These are phyloP conservation scores for Sebastes nivosus DNA, from an alignment of 2,797 vertebrate species.

Conservation along the genomic window DNA sequence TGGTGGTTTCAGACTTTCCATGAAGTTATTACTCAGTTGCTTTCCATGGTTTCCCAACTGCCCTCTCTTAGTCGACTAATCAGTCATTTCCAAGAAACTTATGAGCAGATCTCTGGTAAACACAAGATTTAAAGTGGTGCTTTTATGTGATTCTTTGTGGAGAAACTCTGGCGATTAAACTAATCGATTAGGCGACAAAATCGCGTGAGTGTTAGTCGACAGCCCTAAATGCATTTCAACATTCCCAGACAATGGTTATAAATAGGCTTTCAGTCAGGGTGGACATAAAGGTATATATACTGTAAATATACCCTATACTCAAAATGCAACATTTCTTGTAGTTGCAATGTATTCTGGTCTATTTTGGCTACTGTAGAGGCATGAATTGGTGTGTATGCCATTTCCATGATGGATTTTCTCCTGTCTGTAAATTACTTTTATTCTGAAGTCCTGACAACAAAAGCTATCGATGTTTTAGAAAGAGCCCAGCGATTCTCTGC, in stretches of 20 bases:
- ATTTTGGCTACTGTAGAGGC: background rate
- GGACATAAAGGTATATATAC: background rate
- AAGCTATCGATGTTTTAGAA: conserved; percentile 4
- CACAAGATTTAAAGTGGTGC: too few relatives aligned
- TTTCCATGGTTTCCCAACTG: background rate
- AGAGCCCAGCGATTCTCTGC: background rate
- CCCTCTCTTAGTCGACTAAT: too few relatives aligned
- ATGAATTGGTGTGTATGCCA: background rate
- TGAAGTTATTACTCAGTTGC: background rate
- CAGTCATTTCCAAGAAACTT: too few relatives aligned
- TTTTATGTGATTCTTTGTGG: too few relatives aligned
- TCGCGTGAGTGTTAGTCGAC: too few relatives aligned
- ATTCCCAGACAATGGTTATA: background rate
- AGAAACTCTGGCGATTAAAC: too few relatives aligned
- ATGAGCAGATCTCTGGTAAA: too few relatives aligned
- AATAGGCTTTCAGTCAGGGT: background rate
- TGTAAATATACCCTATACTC: background rate
- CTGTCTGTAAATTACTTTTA: background rate
- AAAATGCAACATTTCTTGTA: background rate
- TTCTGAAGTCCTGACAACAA: background rate
- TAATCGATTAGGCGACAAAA: too few relatives aligned
- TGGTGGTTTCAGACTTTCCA: background rate
- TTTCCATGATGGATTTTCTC: background rate
- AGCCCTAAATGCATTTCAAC: background rate
- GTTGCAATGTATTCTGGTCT: background rate